Evolutionary conservation across 2,113 vertebrate genomes (phyloP), one percentile per base, ranked within the genome.

Genomic region (Gadus chalcogrammus): DNA sequence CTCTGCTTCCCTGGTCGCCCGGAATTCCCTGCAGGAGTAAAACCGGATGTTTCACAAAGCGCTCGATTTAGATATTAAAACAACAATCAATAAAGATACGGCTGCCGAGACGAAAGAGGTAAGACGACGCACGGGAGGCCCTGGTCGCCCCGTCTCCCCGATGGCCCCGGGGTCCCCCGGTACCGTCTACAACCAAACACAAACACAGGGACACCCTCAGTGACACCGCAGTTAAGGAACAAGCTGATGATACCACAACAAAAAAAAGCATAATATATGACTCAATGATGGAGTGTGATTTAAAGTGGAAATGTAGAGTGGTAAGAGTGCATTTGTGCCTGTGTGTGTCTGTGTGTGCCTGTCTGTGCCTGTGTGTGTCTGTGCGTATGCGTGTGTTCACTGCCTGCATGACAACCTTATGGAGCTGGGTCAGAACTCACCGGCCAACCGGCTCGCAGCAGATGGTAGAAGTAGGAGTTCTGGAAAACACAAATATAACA

Each of bases 391-490:
- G 20, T 20, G 20, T 20, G 4, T 48, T 48, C 28, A 31, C 28
- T 35, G 31, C 6, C 31, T 48, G 7, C 42, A 48, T 48, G 12
- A 48, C 42, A 48, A 48, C 12, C 42, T 16, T n/a, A 58, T 17
- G 55, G 15, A n/a, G 13, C 55, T 58, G 22, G 42, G 42, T 48
- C 69, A 0, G 12, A 80, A 94, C 93, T 93, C 87, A 95, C 94
- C 68, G 93, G 93, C 93, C 93, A 95, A 64, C 93, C 91, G 0
- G 84, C 84, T 0, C 81, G 75, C n/a, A 95, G 87, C 38, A 93
- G 85, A 53, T 94, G 93, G 83, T 92, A 93, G 76, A 93, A 83
- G 0, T 90, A 59, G 0, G 93, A 92, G 83, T 88, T 92, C 94
- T 95, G 80, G 9, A 85, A 82, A 71, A 71, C 15, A 58, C 5